Conservation (phyloP, 2,888 invertebrate species). For the Agrotis exclamationis region DNA sequence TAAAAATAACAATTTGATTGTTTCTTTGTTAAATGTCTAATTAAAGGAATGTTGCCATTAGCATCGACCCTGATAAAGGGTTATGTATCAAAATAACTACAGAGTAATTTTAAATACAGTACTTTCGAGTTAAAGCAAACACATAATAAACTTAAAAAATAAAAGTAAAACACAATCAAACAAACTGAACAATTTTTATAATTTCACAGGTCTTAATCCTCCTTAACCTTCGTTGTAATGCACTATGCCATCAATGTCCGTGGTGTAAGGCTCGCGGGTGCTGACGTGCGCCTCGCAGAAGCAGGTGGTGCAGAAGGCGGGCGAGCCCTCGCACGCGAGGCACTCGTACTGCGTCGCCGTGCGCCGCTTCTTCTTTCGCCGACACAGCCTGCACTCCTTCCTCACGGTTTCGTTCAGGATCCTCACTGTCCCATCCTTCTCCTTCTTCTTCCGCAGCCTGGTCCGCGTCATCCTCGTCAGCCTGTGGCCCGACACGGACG, state of each 20-base stretch:
- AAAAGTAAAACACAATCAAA: too few species aligned
- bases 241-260: constrained; percentile 3
- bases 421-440: constrained; percentile 9
- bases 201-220: too few species aligned
- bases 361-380: not conserved
- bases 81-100: not conserved
- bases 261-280: not conserved
- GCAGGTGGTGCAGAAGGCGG: constrained; percentile 30
- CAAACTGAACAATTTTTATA: too few species aligned
- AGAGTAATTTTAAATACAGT: too few species aligned
- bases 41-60: too few species aligned
- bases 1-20: too few species aligned
- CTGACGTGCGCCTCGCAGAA: constrained; percentile 16
- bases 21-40: too few species aligned
- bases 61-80: too few species aligned
- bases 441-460: constrained; percentile 11
- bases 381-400: constrained; percentile 24
- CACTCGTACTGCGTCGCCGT: constrained; percentile 27
- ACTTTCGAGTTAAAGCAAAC: too few species aligned
- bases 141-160: too few species aligned
- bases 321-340: constrained; percentile 18
- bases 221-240: too few species aligned
- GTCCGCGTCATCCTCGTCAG: constrained; percentile 25
- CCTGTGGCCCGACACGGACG: not conserved
- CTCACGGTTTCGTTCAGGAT: constrained; percentile 16